phyloP scores from a whole-genome alignment of 2,113 vertebrate species.

The Austrofundulus limnaeus region DNA sequence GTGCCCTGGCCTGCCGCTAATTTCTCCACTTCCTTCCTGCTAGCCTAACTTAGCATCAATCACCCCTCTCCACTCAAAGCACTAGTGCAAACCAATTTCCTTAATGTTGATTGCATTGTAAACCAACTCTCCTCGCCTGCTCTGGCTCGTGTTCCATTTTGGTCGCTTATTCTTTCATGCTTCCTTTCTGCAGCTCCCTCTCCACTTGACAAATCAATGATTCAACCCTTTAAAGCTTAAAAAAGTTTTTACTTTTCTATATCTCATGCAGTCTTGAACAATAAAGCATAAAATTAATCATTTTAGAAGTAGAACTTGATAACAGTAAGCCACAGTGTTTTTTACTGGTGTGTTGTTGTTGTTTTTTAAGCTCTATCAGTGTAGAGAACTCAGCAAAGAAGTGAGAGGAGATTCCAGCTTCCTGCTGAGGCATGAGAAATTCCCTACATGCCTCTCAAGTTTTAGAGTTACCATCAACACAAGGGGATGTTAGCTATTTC shows the following conservation, averaged over 20 bases:
- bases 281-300: background rate
- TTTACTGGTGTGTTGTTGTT: background rate
- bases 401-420: constrained; percentile 49
- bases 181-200: constrained; percentile 60
- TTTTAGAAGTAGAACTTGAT: constrained; percentile 19
- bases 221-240: constrained; percentile 40
- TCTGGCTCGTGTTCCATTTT: constrained; percentile 59
- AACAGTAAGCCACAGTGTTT: background rate
- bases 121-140: constrained; percentile 71
- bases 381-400: constrained; percentile 15
- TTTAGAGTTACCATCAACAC: constrained; percentile 58
- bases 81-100: constrained; percentile 77
- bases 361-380: background rate
- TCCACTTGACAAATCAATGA: constrained; percentile 58
- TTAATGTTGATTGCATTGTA: constrained; percentile 79
- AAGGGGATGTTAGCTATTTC: constrained; percentile 63
- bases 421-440: constrained; percentile 68
- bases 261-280: constrained; percentile 12
- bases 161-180: constrained; percentile 55
- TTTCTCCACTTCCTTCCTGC: constrained; percentile 79
- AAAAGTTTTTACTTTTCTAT: constrained; percentile 24
- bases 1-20: constrained; percentile 70
- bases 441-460: constrained; percentile 67
- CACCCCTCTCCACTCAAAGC: constrained; percentile 61
- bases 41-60: constrained; percentile 79